Base-by-base conservation (phyloP, 2,888 invertebrate genomes). In the Dichetophora obliterata region DNA sequence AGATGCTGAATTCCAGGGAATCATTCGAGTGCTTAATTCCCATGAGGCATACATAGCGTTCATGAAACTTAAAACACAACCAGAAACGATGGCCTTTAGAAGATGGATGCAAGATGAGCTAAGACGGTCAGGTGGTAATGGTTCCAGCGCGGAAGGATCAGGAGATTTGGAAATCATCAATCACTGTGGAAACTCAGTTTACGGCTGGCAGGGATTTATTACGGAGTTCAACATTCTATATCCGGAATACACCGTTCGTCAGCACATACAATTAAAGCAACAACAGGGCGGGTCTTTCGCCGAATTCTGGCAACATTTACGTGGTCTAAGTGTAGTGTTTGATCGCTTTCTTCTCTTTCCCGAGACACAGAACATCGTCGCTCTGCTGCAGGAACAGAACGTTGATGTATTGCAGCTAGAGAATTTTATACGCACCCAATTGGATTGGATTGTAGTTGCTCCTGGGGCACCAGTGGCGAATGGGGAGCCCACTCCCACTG, bases 151-250 rank as follows among this genome's bases (percentile, higher is more conserved):
- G 59, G 84, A 83, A 16, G 65, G 57, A 34, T 79, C 79, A 0
- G 77, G 82, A 27, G 76, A 84, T 19, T 78, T 82, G 43, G 80
- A 79, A 3, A 75, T 86, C 27, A 24, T 84, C 5, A 86, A 84
- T 76, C 83, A 80, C 63, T 80, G 83, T 82, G 82, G 83, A 2
- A 82, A 82, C 34, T 81, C 82, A 5, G 85, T 86, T 0, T 81
- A 78, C 3, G 89, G 89, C 31, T 87, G 84, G 84, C 86, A 83
- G 22, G 88, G 88, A 74, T 87, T 88, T 76, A 77, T 88, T 14
- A 82, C 79, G 57, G 87, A 88, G 54, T 82, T 85, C 24, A 78
- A 84, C 24, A 77, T 84, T 8, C 84, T 88, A 43, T 83, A 82
- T 16, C 88, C 89, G 0, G 78, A 76, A 0, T 81, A 83, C 24